Conservation (phyloP, 2,113 vertebrate species). For the Barnardius zonarius region DNA sequence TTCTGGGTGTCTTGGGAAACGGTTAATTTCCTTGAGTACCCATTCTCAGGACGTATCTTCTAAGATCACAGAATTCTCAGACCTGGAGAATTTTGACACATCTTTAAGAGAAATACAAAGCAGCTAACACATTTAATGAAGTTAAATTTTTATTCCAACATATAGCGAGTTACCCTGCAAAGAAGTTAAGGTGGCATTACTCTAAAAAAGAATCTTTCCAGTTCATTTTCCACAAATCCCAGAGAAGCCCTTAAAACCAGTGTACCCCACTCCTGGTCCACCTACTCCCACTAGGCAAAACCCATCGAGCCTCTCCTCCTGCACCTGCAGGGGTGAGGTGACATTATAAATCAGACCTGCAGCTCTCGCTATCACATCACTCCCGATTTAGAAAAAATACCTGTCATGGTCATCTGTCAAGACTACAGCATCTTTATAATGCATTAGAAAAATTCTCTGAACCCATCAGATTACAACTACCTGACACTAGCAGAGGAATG, state of each 20-base stretch:
- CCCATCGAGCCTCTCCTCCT: background rate
- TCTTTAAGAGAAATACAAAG: background rate
- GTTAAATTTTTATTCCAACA: background rate
- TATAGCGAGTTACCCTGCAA: fast-evolving
- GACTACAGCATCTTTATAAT: background rate
- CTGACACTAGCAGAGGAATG: background rate
- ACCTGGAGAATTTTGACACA: background rate
- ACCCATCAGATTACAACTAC: background rate
- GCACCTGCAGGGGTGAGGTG: background rate
- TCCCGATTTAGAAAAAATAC: background rate
- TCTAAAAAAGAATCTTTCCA: background rate
- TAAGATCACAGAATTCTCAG: background rate
- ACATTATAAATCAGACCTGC: background rate
- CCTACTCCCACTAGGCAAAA: background rate
- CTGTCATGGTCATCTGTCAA: background rate
- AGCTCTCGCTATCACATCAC: background rate
- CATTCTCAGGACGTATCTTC: background rate
- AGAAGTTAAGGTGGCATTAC: background rate
- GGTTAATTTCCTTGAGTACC: background rate
- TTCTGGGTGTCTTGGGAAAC: background rate
- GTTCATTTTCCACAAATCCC: fast-evolving
- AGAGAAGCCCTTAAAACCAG: background rate
- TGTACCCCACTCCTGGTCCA: background rate
- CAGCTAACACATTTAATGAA: background rate
- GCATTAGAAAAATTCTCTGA: background rate